Conservation (phyloP, 2,113 vertebrate species). For the Pithys albifrons region DNA sequence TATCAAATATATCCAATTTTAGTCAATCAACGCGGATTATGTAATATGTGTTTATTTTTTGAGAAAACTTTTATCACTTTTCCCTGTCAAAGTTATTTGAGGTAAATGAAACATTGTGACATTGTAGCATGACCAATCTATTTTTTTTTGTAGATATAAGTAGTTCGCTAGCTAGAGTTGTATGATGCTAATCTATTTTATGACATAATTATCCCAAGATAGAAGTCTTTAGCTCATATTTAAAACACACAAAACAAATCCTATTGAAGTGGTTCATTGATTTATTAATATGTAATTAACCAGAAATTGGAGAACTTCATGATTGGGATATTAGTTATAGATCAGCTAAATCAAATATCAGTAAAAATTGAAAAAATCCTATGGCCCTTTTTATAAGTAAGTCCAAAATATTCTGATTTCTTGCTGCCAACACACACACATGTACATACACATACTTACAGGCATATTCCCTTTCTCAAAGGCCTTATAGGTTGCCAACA, state of each 20-base stretch:
- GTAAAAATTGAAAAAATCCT: neutral
- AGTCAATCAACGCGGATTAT: neutral
- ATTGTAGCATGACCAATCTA: no score
- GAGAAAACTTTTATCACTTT: neutral
- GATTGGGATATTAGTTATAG: neutral
- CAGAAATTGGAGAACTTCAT: accelerated
- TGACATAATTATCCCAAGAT: neutral
- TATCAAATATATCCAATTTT: neutral
- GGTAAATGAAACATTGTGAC: neutral
- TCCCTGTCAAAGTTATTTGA: neutral
- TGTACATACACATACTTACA: no score
- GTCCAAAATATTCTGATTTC: neutral
- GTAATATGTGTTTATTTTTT: neutral
- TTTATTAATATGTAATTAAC: neutral
- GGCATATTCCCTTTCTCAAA: neutral
- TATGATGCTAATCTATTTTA: neutral
- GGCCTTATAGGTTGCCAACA: neutral
- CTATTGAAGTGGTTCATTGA: neutral
- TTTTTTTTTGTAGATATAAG: neutral
- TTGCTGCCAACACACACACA: neutral
- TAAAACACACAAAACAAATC: neutral
- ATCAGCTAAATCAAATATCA: neutral
- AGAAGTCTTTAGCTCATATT: neutral
- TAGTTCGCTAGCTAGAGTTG: neutral
- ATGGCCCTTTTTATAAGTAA: neutral